Evolutionary conservation across 2,113 vertebrate species (phyloP), one percentile per base, ranked within the genome.

Genomic region (Pontoporia blainvillei): DNA sequence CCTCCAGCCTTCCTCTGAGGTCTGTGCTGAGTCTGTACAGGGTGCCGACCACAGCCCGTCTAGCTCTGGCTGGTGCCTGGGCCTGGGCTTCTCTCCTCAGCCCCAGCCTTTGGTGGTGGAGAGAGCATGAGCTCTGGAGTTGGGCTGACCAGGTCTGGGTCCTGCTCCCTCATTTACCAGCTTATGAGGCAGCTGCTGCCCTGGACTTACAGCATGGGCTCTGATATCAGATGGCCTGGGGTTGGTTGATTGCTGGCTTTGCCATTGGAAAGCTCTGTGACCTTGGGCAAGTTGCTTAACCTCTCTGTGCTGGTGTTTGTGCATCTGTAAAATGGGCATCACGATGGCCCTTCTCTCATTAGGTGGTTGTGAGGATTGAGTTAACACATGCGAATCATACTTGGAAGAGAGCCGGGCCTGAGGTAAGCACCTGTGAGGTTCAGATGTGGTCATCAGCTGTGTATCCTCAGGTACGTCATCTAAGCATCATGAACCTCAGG

Each of bases 101-200:
- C 57, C 54, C 8, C 2, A 11, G 39, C 0, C 18, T 52, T 57
- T 44, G 25, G 62, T 9, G 23, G 13, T 8, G 14, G 14, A 78
- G 1, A 12, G 6, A 2, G 0, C 0, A 0, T 8, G 31, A 59
- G 18, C 39, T 59, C 39, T 20, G 49, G 18, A 46, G 54, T 41
- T 18, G 23, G 67, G 9, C 4, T 67, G 8, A 36, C 13, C 3
- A 1, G 31, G 5, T 27, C 34, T 13, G 39, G 46, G 44, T 41
- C 23, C 39, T 67, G 69, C 39, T 18, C 34, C 7, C 12, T 49
- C 49, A 59, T 31, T 25, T 69, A 31, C 15, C 61, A 67, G 69
- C 31, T 14, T 46, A 20, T n/a, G 39, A 62, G 79, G 79, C 41
- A 49, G 78, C 41, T 20, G 5, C 13, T 52, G n/a, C 23, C 46